A percentile compares a stretch with the other conserved stretches of the same genome.
Conservation (phyloP, 2,797 vertebrate species). For the Ceryle rudis region DNA sequence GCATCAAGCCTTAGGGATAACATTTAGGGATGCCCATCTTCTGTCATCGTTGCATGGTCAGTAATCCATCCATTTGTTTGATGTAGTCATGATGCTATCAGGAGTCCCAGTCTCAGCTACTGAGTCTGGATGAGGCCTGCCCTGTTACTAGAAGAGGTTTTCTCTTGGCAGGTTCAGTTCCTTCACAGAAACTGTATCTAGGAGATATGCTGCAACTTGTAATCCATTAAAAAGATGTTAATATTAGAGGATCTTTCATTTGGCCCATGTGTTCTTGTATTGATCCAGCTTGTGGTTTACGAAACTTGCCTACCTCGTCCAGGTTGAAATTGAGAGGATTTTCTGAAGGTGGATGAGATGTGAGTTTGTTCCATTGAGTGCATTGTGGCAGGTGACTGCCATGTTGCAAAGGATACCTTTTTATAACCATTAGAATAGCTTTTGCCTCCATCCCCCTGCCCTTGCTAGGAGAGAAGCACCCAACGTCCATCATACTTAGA, state of each 20-base stretch:
- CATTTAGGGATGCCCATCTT: neutral
- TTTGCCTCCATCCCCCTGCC: neutral
- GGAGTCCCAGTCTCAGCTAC: neutral
- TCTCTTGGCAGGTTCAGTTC: neutral
- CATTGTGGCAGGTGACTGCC: neutral
- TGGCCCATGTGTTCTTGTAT: neutral
- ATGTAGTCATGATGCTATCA: neutral
- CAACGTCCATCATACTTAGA: fast-evolving
- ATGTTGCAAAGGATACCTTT: neutral
- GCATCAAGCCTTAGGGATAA: neutral
- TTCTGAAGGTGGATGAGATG: neutral
- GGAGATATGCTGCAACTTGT: neutral
- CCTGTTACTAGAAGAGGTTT: neutral
- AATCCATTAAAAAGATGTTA: neutral
- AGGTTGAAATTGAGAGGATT: neutral
- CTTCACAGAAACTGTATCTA: neutral
- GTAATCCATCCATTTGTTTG: neutral
- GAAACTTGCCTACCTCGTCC: neutral
- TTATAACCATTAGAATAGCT: neutral
- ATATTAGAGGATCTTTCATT: neutral
- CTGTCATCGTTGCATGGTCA: neutral
- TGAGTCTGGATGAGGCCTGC: neutral
- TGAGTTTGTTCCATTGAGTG: neutral
- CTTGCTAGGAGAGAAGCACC: neutral
- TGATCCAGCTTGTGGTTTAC: neutral